phyloP scores from a whole-genome alignment of 1,140 invertebrate species.

The Centruroides sculpturatus region DNA sequence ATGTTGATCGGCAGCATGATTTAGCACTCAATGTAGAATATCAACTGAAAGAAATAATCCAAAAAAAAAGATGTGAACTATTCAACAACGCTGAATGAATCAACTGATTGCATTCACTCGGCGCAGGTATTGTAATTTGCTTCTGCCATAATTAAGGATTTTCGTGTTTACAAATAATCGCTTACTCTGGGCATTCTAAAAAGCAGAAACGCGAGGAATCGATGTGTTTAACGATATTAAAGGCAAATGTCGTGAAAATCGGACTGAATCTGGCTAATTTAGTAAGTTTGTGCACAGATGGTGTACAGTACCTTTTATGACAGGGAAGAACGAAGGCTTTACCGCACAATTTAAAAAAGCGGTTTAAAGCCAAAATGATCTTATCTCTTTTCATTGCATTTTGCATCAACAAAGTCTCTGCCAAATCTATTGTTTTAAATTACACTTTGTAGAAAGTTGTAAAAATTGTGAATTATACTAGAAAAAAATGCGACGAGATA shows the following conservation, averaged over 20 bases:
- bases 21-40: background rate
- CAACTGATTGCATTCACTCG: too few relatives aligned
- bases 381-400: background rate
- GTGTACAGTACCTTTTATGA: background rate
- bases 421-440: too few relatives aligned
- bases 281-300: background rate
- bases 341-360: background rate
- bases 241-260: background rate
- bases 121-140: background rate
- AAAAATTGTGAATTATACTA: background rate
- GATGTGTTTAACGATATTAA: background rate
- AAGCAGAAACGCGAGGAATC: background rate
- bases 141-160: background rate
- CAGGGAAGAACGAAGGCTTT: background rate
- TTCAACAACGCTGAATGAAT: background rate
- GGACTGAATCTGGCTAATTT: background rate
- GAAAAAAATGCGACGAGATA: background rate
- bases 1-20: background rate
- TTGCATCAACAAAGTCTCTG: too few relatives aligned
- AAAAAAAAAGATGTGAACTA: background rate
- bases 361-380: background rate
- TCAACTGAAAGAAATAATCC: background rate
- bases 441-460: background rate
- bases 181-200: background rate
- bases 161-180: background rate